Evolutionary conservation across 2,113 vertebrate species (phyloP), one percentile per base, ranked within the genome.

Genomic region (Boulengeromyrus knoepffleri): DNA sequence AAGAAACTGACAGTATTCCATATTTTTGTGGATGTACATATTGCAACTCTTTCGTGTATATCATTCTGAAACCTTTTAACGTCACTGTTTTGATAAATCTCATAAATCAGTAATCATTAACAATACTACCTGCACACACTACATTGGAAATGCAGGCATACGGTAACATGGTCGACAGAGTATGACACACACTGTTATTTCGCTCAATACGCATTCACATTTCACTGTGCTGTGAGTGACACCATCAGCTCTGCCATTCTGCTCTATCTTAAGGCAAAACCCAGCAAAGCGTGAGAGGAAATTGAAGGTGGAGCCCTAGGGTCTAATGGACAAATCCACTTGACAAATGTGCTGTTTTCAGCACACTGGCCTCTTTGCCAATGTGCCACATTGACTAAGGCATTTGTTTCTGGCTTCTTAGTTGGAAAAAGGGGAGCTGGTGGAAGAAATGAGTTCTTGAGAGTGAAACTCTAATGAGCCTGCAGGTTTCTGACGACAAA

Each of bases 401-500:
- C 36, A 56, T 62, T 89, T 42, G 47, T 39, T 85, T 89, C 52
- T 89, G 49, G 50, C 88, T 84, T 42, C 74, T 39, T 39, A 42
- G 88, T 47, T 24, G 15, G 7, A 36, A 24, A 24, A 45, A 31
- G 80, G 52, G 27, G 49, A 80, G 89, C 45, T 24, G 36, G 21
- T 5, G 8, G 31, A 89, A 56, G 42, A 53, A 53, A 89, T 5
- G 15, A 15, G 36, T 46, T 58, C 77, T 47, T 31, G 42, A 85
- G 19, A 89, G 74, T 58, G 17, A 58, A 84, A 49, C 31, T 58
- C n/a, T 89, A 89, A 66, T 47, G 83, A 92, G 89, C 85, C 53
- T 77, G 66, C 86, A 89, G 90, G 90, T 84, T 91, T 93, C 80
- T 70, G 47, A 88, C 27, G 66, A 90, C 88, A 90, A 84, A 89